Conservation (phyloP, 2,797 vertebrate species). For the Gymnopithys bicolor region DNA sequence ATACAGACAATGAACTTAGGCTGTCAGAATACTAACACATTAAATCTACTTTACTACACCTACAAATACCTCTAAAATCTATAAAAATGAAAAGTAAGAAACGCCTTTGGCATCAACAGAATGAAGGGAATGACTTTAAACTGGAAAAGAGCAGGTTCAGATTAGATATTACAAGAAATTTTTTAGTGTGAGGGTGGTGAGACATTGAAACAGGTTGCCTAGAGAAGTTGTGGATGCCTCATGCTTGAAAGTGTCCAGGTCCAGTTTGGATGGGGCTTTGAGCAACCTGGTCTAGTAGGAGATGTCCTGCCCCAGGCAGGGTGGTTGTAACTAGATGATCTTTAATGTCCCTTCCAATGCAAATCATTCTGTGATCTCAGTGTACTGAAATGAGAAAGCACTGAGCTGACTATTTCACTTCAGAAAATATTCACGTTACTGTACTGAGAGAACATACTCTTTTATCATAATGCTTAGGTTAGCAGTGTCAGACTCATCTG, state of each 20-base stretch:
- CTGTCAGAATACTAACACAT: too few species aligned
- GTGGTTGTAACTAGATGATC: not conserved
- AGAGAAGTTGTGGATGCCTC: not conserved
- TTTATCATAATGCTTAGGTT: not conserved
- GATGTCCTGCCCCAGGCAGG: not conserved
- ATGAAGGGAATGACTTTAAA: not conserved
- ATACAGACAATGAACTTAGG: too few species aligned
- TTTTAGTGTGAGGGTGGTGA: not conserved
- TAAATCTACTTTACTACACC: too few species aligned
- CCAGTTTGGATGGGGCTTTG: too few species aligned
- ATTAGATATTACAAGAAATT: not conserved
- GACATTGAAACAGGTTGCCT: not conserved
- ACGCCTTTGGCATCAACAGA: too few species aligned
- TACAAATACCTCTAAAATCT: too few species aligned
- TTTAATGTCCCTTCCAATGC: not conserved
- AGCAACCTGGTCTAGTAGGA: not conserved
- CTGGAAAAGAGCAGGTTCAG: not conserved
- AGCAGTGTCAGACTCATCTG: not conserved
- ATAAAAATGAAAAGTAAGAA: too few species aligned
- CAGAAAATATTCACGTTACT: not conserved
- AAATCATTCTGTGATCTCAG: not conserved
- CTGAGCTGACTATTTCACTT: accelerated
- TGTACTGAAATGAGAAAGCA: not conserved
- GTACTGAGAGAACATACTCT: not conserved
- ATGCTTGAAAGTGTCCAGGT: not conserved